Evolutionary conservation across 2,113 vertebrate genomes (phyloP).

Genomic region (Symphodus melops): DNA sequence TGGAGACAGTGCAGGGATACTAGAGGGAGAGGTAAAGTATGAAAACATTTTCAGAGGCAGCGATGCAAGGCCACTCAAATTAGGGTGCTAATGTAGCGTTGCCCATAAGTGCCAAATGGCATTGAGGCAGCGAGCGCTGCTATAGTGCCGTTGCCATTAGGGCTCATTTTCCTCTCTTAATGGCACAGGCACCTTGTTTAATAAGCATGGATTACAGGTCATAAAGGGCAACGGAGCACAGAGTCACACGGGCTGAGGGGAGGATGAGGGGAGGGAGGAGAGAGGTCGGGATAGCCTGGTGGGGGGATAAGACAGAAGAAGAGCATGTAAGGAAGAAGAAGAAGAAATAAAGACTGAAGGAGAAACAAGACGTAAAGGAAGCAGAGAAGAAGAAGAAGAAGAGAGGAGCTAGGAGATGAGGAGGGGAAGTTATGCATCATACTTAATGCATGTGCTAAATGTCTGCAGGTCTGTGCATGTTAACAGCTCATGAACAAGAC

Average conservation of each 20-base stretch:
- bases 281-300: conserved; percentile 20
- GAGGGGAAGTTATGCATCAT: not conserved
- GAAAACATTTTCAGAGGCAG: conserved; percentile 76
- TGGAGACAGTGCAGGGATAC: conserved; percentile 36
- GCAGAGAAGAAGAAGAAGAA: not conserved
- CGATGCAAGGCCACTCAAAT: conserved; percentile 76
- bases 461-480: too few species aligned
- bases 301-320: conserved; percentile 8
- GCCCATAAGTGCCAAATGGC: conserved; percentile 70
- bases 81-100: conserved; percentile 77
- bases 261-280: conserved; percentile 12
- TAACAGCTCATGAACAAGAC: too few species aligned
- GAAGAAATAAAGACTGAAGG: conserved; percentile 19
- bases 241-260: conserved; percentile 43
- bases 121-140: conserved; percentile 48
- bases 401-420: not conserved
- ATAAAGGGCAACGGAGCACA: conserved; percentile 74
- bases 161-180: conserved; percentile 74
- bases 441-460: too few species aligned
- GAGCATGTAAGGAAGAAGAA: conserved; percentile 6
- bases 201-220: conserved; percentile 81
- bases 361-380: conserved; percentile 5
- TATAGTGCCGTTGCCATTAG: conserved; percentile 57
- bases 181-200: conserved; percentile 80
- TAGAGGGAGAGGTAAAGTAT: conserved; percentile 51